phyloP scores from a whole-genome alignment of 2,888 invertebrate species.

The Zeuzera pyrina region DNA sequence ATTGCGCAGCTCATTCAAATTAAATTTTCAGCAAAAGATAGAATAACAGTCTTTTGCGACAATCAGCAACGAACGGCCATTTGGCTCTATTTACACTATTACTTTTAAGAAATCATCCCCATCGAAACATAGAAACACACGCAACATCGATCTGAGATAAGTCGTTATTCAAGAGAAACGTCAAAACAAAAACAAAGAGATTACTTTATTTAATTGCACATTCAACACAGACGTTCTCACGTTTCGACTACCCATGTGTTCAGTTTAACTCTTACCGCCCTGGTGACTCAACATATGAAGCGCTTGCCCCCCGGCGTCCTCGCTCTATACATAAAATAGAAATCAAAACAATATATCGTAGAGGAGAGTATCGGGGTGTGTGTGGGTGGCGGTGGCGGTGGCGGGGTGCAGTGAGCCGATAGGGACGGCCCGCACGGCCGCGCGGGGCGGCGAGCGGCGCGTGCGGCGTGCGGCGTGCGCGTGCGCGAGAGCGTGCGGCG shows the following conservation, averaged over 20 bases:
- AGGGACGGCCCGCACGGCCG: constrained; percentile 23
- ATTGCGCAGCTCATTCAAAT: constrained; percentile 73
- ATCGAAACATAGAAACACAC: constrained; percentile 73
- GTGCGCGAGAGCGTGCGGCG: constrained; percentile 24
- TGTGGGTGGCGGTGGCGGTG: constrained; percentile 35
- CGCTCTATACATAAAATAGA: constrained; percentile 85
- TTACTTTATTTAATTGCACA: constrained; percentile 66
- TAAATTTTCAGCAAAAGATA: constrained; percentile 72
- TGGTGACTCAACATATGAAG: constrained; percentile 91
- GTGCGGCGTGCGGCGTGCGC: constrained; percentile 28
- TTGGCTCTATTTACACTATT: constrained; percentile 72
- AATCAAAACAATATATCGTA: constrained; percentile 72
- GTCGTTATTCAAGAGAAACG: constrained; percentile 71
- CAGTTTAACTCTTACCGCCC: constrained; percentile 87
- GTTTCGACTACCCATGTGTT: constrained; percentile 68
- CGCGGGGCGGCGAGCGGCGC: constrained; percentile 26
- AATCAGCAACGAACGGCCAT: constrained; percentile 73
- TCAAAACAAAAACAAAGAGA: constrained; percentile 71
- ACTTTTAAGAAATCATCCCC: constrained; percentile 59
- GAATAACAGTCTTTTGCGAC: constrained; percentile 71
- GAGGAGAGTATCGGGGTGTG: constrained; percentile 68
- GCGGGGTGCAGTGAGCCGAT: constrained; percentile 5
- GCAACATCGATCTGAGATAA: constrained; percentile 71
- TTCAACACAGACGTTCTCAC: constrained; percentile 74
- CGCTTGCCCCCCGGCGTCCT: constrained; percentile 93